Conservation (phyloP, 2,888 invertebrate genomes). For the Ethmia dodecea region DNA sequence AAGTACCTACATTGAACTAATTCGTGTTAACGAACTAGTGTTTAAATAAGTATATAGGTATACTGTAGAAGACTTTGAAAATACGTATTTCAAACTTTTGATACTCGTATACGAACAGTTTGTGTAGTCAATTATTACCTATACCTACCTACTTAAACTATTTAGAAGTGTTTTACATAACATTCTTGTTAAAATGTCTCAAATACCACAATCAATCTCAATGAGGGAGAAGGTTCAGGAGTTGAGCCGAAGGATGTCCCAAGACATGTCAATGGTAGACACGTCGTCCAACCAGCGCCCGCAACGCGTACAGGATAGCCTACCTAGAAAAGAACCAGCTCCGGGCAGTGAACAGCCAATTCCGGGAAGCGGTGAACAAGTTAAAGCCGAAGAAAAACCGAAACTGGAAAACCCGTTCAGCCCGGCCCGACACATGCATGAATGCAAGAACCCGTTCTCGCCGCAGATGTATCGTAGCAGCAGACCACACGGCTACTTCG, state of each 20-base stretch:
- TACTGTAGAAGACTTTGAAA: slow-evolving; percentile 1
- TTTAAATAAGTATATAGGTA: slow-evolving; percentile 20
- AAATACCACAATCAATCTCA: too few species aligned
- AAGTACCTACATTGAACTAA: slow-evolving; percentile 24
- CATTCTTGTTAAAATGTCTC: too few species aligned
- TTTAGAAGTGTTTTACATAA: slow-evolving; percentile 42
- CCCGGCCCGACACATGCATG: slow-evolving; percentile 30
- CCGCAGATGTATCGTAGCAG: slow-evolving; percentile 56
- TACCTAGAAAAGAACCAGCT: slow-evolving; percentile 44
- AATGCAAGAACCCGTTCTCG: slow-evolving; percentile 64
- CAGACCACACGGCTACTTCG: slow-evolving; percentile 63
- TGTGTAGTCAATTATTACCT: slow-evolving; percentile 38
- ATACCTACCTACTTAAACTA: slow-evolving; percentile 14
- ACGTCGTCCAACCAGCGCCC: slow-evolving; percentile 33
- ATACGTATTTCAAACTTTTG: slow-evolving; percentile 32
- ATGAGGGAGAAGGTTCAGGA: slow-evolving; percentile 66
- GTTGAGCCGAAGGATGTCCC: slow-evolving; percentile 60
- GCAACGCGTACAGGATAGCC: slow-evolving; percentile 25
- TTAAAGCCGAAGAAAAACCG: slow-evolving; percentile 6
- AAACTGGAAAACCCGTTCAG: slow-evolving; percentile 1
- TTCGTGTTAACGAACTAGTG: slow-evolving; percentile 8
- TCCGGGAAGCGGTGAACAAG: slow-evolving; percentile 35
- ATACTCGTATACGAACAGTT: slow-evolving; percentile 39
- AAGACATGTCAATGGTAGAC: slow-evolving; percentile 55
- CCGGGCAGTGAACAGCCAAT: slow-evolving; percentile 37